These are phyloP conservation scores for Pachyrhynchus sulphureomaculatus DNA, from an alignment of 1,140 invertebrate genomes.

Conservation along the genomic window DNA sequence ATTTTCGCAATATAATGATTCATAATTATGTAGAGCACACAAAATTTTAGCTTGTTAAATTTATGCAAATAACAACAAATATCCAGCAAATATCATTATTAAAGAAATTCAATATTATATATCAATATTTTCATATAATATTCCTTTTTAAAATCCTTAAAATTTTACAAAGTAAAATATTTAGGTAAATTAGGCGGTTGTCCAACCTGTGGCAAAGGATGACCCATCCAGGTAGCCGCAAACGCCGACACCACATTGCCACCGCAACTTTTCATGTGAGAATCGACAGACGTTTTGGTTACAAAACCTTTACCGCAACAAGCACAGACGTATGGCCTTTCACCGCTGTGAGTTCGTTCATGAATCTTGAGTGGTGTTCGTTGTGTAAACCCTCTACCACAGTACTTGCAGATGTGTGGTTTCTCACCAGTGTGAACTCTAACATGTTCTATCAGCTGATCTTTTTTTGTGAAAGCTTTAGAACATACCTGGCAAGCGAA, in stretches of 20 bases:
- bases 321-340: constrained; percentile 72
- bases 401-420: constrained; percentile 67
- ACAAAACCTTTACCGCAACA: constrained; percentile 68
- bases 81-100: too few relatives aligned
- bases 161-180: constrained; percentile 14
- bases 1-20: too few relatives aligned
- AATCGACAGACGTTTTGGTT: constrained; percentile 61
- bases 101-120: too few relatives aligned
- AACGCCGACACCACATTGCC: constrained; percentile 21
- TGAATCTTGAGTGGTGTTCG: constrained; percentile 65
- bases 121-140: too few relatives aligned
- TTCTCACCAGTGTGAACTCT: constrained; percentile 66
- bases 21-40: too few relatives aligned
- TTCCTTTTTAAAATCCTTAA: neutral
- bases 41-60: too few relatives aligned
- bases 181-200: constrained; percentile 17
- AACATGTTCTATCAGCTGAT: constrained; percentile 63
- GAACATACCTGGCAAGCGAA: constrained; percentile 68
- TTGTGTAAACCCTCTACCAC: constrained; percentile 78
- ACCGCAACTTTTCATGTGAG: constrained; percentile 57
- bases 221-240: constrained; percentile 26
- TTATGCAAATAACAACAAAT: too few relatives aligned
- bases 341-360: constrained; percentile 65
- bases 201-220: constrained; percentile 20
- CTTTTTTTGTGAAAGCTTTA: constrained; percentile 66